Evolutionary conservation across 2,113 vertebrate species (phyloP), one percentile per base, ranked within the genome.

Genomic region (Lynx canadensis): DNA sequence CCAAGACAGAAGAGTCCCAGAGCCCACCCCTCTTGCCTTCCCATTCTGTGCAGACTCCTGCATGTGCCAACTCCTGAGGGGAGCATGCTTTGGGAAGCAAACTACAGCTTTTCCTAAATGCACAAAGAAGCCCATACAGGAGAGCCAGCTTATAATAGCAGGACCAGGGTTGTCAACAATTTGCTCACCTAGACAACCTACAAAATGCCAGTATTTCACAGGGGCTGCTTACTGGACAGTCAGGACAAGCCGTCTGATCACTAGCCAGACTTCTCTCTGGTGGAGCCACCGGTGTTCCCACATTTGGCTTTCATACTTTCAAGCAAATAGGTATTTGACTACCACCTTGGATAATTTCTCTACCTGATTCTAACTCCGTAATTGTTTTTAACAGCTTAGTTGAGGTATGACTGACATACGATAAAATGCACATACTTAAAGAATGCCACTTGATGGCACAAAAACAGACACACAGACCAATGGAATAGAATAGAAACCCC

Each of bases 31-130:
- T 4, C 19, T 10, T 5, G 74, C 60, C 18, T 63, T 11, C 89
- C 33, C 23, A 2, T 27, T 5, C 68, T 52, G 36, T 3, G 2
- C 31, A 71, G 31, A 15, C 33, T 2, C 57, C 57, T 23, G 57
- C 57, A 7, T 1, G 0, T 1, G 12, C 36, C 6, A 4, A 16
- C 25, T 1, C 5, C 33, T 3, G 1, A 6, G 36, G 3, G 4
- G 3, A 8, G 5, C 57, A 36, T 2, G 7, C 63, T 41, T 33
- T 66, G 45, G 38, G 33, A 57, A 23, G 23, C n/a, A 48, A 83
- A 50, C 31, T 16, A 21, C 29, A 87, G 68, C 83, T 69, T 57
- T 63, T 33, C 25, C 93, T 33, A 16, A 27, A 78, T 14, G 4
- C 91, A 63, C 52, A 48, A 25, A 82, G 93, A 52, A 27, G 55